Conservation (phyloP, 2,888 invertebrate species). For the Hyles lineata region DNA sequence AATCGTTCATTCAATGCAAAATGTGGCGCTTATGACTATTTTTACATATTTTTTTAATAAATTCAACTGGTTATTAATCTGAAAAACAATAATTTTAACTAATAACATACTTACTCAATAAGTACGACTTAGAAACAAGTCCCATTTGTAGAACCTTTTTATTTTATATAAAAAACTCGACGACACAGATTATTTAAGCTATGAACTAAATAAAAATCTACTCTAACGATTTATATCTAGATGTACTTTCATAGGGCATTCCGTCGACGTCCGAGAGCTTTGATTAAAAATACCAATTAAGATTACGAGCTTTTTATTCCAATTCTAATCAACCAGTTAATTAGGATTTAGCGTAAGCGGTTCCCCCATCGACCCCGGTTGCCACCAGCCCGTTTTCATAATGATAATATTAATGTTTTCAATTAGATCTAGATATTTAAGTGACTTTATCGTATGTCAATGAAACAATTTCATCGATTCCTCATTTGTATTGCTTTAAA, state of each 20-base stretch:
- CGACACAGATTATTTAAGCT: neutral
- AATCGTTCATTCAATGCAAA: too few species aligned
- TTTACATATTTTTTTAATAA: too few species aligned
- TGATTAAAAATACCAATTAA: slow-evolving; percentile 81
- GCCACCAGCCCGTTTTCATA: slow-evolving; percentile 49
- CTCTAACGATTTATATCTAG: slow-evolving; percentile 1
- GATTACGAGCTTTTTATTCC: slow-evolving; percentile 78
- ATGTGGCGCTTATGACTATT: too few species aligned
- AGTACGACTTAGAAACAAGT: too few species aligned
- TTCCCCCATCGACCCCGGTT: slow-evolving; percentile 42
- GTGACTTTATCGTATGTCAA: neutral
- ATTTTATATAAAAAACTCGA: neutral
- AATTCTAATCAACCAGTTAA: slow-evolving; percentile 78
- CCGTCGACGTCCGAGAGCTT: slow-evolving; percentile 54
- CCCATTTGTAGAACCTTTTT: neutral
- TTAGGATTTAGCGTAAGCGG: slow-evolving; percentile 69
- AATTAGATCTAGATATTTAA: neutral
- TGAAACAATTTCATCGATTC: neutral
- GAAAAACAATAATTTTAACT: too few species aligned
- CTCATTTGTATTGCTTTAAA: too few species aligned
- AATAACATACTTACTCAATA: too few species aligned
- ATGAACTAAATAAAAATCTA: neutral
- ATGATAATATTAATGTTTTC: slow-evolving; percentile 45
- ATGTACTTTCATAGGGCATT: slow-evolving; percentile 38
- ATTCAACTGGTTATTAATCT: too few species aligned